Evolutionary conservation across 1,140 invertebrate genomes (phyloP).

Genomic region (Drosophila obscura): DNA sequence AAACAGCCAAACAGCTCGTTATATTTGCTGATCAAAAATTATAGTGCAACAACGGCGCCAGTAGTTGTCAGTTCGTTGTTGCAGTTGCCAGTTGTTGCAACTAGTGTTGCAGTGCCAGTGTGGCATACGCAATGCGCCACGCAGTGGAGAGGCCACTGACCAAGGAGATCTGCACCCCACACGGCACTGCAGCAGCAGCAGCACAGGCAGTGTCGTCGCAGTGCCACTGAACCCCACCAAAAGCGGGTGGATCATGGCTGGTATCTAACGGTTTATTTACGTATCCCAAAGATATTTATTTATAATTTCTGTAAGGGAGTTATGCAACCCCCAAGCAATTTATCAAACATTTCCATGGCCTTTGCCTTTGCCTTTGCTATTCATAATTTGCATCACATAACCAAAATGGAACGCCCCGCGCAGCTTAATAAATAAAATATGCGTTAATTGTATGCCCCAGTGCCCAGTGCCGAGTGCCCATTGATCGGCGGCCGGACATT

Average conservation of each 20-base stretch:
- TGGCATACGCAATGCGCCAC: slow-evolving; percentile 55
- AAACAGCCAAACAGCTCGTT: slow-evolving; percentile 47
- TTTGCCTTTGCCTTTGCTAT: slow-evolving; percentile 32
- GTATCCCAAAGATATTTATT: not conserved
- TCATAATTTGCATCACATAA: slow-evolving; percentile 80
- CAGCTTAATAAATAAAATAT: slow-evolving; percentile 64
- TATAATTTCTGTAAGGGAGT: slow-evolving; percentile 16
- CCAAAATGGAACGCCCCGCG: slow-evolving; percentile 55
- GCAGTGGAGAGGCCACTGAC: slow-evolving; percentile 66
- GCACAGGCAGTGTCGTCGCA: not conserved
- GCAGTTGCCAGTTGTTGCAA: slow-evolving; percentile 12
- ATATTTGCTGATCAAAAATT: slow-evolving; percentile 73
- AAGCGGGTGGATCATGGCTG: slow-evolving; percentile 12
- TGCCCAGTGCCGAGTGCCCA: not conserved
- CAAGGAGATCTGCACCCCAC: slow-evolving; percentile 13
- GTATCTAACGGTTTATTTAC: slow-evolving; percentile 30
- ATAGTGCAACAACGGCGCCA: slow-evolving; percentile 69
- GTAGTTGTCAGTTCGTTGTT: slow-evolving; percentile 25
- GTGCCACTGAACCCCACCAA: slow-evolving; percentile 38
- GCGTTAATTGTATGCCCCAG: slow-evolving; percentile 67
- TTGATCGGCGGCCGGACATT: slow-evolving; percentile 39
- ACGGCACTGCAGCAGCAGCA: slow-evolving; percentile 6
- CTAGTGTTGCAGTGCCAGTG: not conserved
- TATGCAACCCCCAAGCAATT: slow-evolving; percentile 61
- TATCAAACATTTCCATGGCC: slow-evolving; percentile 53